Evolutionary conservation across 1,140 invertebrate genomes (phyloP), one percentile per base, ranked within the genome.

Genomic region (Pogonognathellus flavescens): DNA sequence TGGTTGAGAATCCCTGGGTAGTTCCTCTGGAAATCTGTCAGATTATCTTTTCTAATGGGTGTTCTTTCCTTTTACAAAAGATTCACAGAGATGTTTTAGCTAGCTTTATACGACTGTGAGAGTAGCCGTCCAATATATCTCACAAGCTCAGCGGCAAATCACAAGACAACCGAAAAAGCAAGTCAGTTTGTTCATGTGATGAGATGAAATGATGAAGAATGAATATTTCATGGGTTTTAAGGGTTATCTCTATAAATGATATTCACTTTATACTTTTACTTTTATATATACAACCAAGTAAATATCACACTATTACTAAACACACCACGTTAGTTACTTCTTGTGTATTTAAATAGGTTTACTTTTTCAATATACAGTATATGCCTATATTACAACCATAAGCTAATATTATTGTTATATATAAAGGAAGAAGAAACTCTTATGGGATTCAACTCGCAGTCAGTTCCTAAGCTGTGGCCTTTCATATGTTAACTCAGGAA

Each of bases 41-140:
- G 81, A 82, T 60, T 82, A 53, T 81, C 50, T 52, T 59, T 60
- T 82, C 57, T 82, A 82, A 82, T 82, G 81, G 80, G 81, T 82
- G 81, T 82, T 59, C 55, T 59, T 31, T 49, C 25, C 70, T 76
- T 76, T 50, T 76, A 50, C 31, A 41, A 76, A 76, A 76, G 25
- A 49, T 50, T 76, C 70, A 18, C 70, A 50, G 41, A 72, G 66
- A 66, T 66, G 10, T 66, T 66, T 14, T 41, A 41, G 31, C 31
- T 41, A 41, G 31, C 31, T 41, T 41, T 41, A 41, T 1, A 41
- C 31, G 31, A 41, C 31, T 41, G 31, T 41, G 31, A 41, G 31
- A 41, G 31, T 41, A 41, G 31, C 31, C 31, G 6, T 41, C 31
- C 31, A 41, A 41, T 41, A 41, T 41, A 41, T 57, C 53, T n/a